Evolutionary conservation across 2,888 invertebrate genomes (phyloP).

Genomic region (Bedellia somnulentella): DNA sequence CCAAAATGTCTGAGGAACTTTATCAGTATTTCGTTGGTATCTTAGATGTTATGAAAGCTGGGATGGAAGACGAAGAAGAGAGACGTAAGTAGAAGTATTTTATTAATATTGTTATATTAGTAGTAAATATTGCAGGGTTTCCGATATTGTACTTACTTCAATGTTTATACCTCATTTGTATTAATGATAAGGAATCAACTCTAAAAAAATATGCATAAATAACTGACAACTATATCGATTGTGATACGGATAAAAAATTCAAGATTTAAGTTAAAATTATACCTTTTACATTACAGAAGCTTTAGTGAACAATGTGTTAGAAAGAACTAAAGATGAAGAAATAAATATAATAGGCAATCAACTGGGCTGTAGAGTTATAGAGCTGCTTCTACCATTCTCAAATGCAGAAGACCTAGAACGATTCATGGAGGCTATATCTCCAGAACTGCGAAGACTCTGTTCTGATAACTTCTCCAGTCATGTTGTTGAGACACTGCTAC

Average conservation of each 20-base stretch:
- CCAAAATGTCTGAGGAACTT: slow-evolving; percentile 69
- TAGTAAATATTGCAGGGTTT: too few species aligned
- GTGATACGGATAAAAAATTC: too few species aligned
- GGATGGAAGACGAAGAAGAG: slow-evolving; percentile 70
- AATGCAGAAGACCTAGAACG: slow-evolving; percentile 64
- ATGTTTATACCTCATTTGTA: background rate
- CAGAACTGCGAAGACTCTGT: slow-evolving; percentile 69
- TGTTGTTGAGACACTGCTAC: slow-evolving; percentile 71
- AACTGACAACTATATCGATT: too few species aligned
- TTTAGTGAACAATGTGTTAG: slow-evolving; percentile 76
- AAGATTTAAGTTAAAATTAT: too few species aligned
- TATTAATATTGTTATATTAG: background rate
- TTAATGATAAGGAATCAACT: too few species aligned
- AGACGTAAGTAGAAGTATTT: slow-evolving; percentile 54
- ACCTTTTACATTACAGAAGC: slow-evolving; percentile 64
- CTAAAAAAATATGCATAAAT: too few species aligned
- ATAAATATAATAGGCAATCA: slow-evolving; percentile 74
- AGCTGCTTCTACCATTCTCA: slow-evolving; percentile 71
- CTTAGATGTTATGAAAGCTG: slow-evolving; percentile 69
- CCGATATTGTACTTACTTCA: background rate
- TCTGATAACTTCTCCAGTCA: slow-evolving; percentile 79
- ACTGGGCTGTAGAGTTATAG: slow-evolving; percentile 76
- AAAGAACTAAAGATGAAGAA: slow-evolving; percentile 71
- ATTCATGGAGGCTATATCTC: slow-evolving; percentile 64
- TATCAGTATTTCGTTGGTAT: slow-evolving; percentile 79